A percentile compares a stretch with the other conserved stretches of the same genome.
Conservation (phyloP, 2,113 vertebrate species). For the Rhea pennata region DNA sequence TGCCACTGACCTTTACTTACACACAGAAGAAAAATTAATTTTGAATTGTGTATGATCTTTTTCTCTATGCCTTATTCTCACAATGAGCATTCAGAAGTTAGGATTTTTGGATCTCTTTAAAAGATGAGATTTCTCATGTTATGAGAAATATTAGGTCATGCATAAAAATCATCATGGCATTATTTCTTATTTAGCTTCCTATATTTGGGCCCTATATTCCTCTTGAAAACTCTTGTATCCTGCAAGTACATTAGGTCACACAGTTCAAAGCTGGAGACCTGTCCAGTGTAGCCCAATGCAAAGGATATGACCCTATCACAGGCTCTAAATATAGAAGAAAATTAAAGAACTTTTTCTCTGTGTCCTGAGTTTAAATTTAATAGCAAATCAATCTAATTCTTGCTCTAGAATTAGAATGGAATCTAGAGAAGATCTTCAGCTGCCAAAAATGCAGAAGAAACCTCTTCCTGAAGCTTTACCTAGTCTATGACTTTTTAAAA, state of each 20-base stretch:
- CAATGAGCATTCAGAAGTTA: not conserved
- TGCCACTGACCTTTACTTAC: not conserved
- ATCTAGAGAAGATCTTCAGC: not conserved
- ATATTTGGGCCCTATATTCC: not conserved
- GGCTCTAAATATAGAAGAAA: not conserved
- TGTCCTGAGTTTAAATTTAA: not conserved
- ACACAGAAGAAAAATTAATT: not conserved
- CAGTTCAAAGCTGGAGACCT: not conserved
- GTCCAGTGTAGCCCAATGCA: not conserved
- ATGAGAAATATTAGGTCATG: not conserved
- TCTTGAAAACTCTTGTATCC: not conserved
- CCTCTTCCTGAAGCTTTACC: not conserved
- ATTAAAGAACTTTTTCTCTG: not conserved
- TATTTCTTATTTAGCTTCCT: not conserved
- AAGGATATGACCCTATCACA: not conserved
- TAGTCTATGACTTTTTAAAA: not conserved
- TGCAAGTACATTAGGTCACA: not conserved
- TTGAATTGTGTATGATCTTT: not conserved
- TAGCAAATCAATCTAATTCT: not conserved
- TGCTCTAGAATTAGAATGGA: not conserved
- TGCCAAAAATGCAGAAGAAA: not conserved
- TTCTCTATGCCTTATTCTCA: not conserved
- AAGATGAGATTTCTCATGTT: not conserved
- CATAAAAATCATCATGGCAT: not conserved
- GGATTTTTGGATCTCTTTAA: not conserved